Base-by-base conservation (phyloP, 2,113 vertebrate species). In the human region DNA sequence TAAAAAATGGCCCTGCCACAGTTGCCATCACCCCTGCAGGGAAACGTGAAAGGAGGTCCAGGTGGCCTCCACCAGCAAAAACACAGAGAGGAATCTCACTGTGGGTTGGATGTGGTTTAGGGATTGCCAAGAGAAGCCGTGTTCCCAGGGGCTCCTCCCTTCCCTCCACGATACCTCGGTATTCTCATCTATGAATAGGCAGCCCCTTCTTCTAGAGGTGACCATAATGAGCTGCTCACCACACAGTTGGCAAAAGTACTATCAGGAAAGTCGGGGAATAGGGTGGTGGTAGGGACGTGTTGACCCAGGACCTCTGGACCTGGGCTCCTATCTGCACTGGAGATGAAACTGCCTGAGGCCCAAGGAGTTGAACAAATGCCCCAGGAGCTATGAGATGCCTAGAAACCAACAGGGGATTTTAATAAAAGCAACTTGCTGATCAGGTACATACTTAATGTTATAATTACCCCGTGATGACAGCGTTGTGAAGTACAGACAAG, bases 371-470 rank as follows among this genome's bases (percentile, higher is more conserved):
- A 96, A 93, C 78, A 40, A 97, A 96, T 50, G 79, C 38, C 87
- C 66, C 92, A 70, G 38, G 82, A 96, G 92, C 82, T 89, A 52
- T 13, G 68, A 95, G 90, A 66, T 95, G 89, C 73, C 82, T 76
- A 78, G 89, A 96, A 97, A 93, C 91, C 94, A 96, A 96, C 43
- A 84, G 96, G 40, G 96, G 93, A 92, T 96, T 97, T 97, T 97
- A 98, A 98, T 97, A 98, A 97, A 97, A 95, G 95, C 97, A 97
- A 97, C 95, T 97, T 96, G 97, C 97, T 95, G 96, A 98, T 96
- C 97, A 98, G 96, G 97, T 98, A 95, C 64, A 97, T 97, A 93
- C 92, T 97, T 97, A 98, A 98, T 97, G 97, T 97, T 97, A 94
- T 98, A 98, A 98, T 97, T 97, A 97, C 97, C 52, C 61, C 18